Evolutionary conservation across 2,797 vertebrate species (phyloP).

Genomic region (Pseudomugil gertrudae): DNA sequence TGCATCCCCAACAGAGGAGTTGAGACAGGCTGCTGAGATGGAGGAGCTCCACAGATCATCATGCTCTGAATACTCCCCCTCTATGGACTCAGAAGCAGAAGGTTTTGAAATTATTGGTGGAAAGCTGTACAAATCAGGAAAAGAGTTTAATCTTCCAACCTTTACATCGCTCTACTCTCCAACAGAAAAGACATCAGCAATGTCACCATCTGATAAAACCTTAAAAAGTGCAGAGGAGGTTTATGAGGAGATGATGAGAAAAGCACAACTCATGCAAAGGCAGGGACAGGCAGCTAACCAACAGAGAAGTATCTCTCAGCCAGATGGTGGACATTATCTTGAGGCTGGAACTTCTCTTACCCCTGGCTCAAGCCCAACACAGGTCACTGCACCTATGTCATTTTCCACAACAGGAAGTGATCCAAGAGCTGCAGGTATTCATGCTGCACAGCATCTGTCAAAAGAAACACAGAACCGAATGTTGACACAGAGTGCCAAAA

Average conservation of each 20-base stretch:
- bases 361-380: slow-evolving; percentile 96
- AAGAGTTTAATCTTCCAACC: slow-evolving; percentile 96
- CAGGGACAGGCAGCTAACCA: slow-evolving; percentile 73
- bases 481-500: slow-evolving; percentile 86
- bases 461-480: slow-evolving; percentile 90
- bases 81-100: slow-evolving; percentile 96
- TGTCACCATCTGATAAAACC: slow-evolving; percentile 87
- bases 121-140: slow-evolving; percentile 95
- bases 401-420: slow-evolving; percentile 85
- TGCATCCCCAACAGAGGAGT: slow-evolving; percentile 96
- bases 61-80: slow-evolving; percentile 97
- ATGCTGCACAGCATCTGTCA: slow-evolving; percentile 93
- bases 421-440: slow-evolving; percentile 87
- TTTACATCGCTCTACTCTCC: slow-evolving; percentile 98
- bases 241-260: slow-evolving; percentile 99
- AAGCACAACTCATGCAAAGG: slow-evolving; percentile 95
- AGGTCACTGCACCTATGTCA: slow-evolving; percentile 90
- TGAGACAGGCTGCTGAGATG: slow-evolving; percentile 98
- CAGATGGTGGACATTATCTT: slow-evolving; percentile 86
- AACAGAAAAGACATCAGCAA: slow-evolving; percentile 85
- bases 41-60: slow-evolving; percentile 98
- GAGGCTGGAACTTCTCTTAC: slow-evolving; percentile 89
- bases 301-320: slow-evolving; percentile 59
- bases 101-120: slow-evolving; percentile 90
- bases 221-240: slow-evolving; percentile 98